phyloP scores from a whole-genome alignment of 2,888 invertebrate species.

The Limenitis camilla region DNA sequence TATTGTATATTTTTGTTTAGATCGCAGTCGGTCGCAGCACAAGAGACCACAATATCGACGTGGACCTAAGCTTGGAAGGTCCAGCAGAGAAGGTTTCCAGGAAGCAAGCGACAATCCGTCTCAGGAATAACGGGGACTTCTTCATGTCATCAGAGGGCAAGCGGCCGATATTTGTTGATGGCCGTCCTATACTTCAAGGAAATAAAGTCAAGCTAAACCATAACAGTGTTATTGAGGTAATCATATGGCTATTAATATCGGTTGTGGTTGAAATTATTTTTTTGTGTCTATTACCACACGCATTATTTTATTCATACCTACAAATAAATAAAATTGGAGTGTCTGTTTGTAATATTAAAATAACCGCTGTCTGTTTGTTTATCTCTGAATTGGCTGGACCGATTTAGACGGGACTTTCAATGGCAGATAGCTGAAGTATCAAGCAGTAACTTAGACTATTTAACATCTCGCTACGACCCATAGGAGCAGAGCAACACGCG shows the following conservation, averaged over 20 bases:
- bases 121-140: slow-evolving; percentile 95
- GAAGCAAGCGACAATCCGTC: slow-evolving; percentile 91
- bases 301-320: too few species aligned
- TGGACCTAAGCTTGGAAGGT: slow-evolving; percentile 94
- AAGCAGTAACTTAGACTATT: too few species aligned
- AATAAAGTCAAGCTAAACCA: slow-evolving; percentile 93
- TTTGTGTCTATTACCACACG: too few species aligned
- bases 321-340: too few species aligned
- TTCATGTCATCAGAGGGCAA: slow-evolving; percentile 96
- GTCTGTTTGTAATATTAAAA: too few species aligned
- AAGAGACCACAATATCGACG: slow-evolving; percentile 91
- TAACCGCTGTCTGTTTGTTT: too few species aligned
- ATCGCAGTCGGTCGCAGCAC: slow-evolving; percentile 94
- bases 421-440: too few species aligned
- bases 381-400: too few species aligned
- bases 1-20: slow-evolving; percentile 44
- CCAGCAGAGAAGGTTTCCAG: slow-evolving; percentile 95
- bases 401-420: too few species aligned
- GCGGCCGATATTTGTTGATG: slow-evolving; percentile 94
- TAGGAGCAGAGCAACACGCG: too few species aligned
- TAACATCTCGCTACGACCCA: too few species aligned
- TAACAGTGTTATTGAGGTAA: slow-evolving; percentile 94
- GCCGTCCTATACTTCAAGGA: slow-evolving; percentile 89
- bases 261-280: background rate
- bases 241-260: background rate